phyloP scores from a whole-genome alignment of 2,888 invertebrate species.

The Cyaniris semiargus region DNA sequence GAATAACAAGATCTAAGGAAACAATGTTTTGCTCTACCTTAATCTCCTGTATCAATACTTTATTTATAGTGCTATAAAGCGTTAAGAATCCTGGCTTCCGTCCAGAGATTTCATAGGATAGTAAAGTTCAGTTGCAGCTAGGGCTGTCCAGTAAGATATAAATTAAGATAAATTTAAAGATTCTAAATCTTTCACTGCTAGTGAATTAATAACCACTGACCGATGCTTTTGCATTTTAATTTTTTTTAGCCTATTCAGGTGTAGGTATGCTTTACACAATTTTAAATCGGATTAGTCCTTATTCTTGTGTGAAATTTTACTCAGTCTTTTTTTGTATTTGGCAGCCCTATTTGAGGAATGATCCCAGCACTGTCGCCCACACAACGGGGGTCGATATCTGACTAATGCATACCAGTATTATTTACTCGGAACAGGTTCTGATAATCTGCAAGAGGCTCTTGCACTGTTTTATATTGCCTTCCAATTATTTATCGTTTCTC shows the following conservation, averaged over 20 bases:
- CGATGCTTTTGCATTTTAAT: neutral
- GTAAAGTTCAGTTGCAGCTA: constrained; percentile 29
- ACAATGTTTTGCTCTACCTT: constrained; percentile 15
- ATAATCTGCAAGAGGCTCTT: constrained; percentile 42
- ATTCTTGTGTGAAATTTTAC: neutral
- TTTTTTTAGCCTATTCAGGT: neutral
- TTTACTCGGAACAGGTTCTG: constrained; percentile 55
- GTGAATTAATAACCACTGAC: neutral
- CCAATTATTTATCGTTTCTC: constrained; percentile 51
- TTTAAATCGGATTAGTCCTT: neutral
- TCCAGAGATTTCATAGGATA: constrained; percentile 34
- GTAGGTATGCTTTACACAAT: neutral
- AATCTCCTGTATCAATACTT: constrained; percentile 20
- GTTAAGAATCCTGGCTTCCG: constrained; percentile 30
- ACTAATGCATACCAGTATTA: constrained; percentile 71
- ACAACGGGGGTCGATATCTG: constrained; percentile 59
- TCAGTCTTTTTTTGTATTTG: neutral
- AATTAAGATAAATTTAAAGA: neutral
- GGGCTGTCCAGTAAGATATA: neutral
- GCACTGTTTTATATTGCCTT: constrained; percentile 50
- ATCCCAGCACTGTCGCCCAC: constrained; percentile 52
- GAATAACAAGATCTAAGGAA: constrained; percentile 28
- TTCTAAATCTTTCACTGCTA: neutral
- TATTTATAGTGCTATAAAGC: constrained; percentile 26
- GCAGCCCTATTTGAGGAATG: constrained; percentile 22